Evolutionary conservation across 2,888 invertebrate genomes (phyloP), one percentile per base, ranked within the genome.

Genomic region (Rosalia funebris): DNA sequence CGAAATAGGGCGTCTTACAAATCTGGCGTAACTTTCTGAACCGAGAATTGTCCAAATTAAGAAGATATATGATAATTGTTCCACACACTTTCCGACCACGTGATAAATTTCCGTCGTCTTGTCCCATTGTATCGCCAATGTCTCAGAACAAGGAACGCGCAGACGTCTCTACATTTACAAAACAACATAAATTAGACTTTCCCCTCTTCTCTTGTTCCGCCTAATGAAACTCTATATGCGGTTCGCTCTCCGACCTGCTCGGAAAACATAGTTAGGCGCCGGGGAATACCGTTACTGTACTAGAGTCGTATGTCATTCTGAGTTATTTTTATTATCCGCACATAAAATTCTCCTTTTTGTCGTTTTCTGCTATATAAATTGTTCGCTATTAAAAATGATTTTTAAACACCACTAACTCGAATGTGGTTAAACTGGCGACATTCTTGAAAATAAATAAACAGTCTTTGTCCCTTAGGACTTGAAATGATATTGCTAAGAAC

Each of bases 161-260:
- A 56, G 62, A 60, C 62, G 56, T 32, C 57, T 52, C 60, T 44
- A 56, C 61, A 48, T 61, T 60, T 50, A 37, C 60, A 55, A 59
- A 61, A 66, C 59, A 62, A 57, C 59, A 66, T 66, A 63, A 66
- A 66, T 66, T 63, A 66, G 56, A 61, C 54, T 44, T 59, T 61
- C 57, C 56, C 53, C 54, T 50, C 45, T 48, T 62, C 62, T 61
- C 50, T 60, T 55, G 53, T 53, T 32, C 32, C 54, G 57, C 46
- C 45, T 57, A 57, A 65, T 62, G 50, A 57, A 62, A 57, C 54
- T 32, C 45, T 53, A 12, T 32, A 53, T 42, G 53, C 32, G 32
- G 32, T 37, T 41, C 17, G 17, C 32, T 42, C 7, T 25, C 4
- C 25, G 34, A 7, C 34, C 34, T 34, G 7, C 34, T n/a, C 10